These are phyloP conservation scores for Cremastinae sp. DNA, from an alignment of 2,888 invertebrate genomes.

Conservation along the genomic window DNA sequence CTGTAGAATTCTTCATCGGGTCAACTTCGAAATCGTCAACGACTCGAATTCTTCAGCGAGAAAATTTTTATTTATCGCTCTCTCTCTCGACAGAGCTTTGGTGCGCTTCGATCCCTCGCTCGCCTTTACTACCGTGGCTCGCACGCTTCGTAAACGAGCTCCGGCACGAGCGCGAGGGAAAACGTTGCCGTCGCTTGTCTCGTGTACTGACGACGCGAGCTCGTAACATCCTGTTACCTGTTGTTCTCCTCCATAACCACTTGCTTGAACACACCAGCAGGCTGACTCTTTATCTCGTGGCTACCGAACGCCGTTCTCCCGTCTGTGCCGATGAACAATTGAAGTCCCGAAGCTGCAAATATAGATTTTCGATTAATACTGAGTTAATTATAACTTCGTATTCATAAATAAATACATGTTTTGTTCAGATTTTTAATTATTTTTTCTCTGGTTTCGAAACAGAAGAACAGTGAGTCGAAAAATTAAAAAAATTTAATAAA, in stretches of 20 bases:
- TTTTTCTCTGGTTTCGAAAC: no score
- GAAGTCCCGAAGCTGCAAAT: constrained; percentile 90
- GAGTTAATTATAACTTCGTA: no score
- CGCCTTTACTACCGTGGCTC: constrained; percentile 74
- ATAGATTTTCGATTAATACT: constrained; percentile 10
- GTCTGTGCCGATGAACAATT: constrained; percentile 94
- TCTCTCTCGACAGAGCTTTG: background rate
- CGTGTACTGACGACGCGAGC: constrained; percentile 72
- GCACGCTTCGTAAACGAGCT: constrained; percentile 76
- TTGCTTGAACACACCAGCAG: constrained; percentile 87
- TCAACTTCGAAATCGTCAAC: no score
- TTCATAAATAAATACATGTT: no score
- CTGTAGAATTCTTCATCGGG: no score
- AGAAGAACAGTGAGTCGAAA: no score
- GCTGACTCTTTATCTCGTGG: constrained; percentile 89
- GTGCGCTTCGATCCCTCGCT: constrained; percentile 27
- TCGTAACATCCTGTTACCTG: constrained; percentile 82
- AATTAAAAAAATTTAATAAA: no score
- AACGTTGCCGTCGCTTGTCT: constrained; percentile 69
- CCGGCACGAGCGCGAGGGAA: constrained; percentile 77
- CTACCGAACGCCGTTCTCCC: constrained; percentile 93
- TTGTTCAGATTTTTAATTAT: no score
- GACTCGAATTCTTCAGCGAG: no score
- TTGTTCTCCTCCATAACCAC: constrained; percentile 89
- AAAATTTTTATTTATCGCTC: no score